Evolutionary conservation across 2,888 invertebrate genomes (phyloP), one percentile per base, ranked within the genome.

Genomic region (Andrena marginata): DNA sequence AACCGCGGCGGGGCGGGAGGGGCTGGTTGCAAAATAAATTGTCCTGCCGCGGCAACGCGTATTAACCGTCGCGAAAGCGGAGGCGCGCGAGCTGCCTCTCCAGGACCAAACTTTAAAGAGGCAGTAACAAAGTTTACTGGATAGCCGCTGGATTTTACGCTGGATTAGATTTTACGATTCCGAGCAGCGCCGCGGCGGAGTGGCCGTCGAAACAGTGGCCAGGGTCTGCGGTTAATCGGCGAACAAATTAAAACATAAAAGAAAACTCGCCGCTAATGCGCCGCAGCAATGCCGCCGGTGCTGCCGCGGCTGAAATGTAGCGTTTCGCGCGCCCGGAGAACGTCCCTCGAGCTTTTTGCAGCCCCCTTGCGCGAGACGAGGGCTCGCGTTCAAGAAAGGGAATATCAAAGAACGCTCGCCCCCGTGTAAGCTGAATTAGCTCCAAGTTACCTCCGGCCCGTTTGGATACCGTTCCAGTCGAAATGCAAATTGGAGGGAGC

Each of bases 91-190:
- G 70, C 71, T 29, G 33, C 20, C 29, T 51, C 49, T 49, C 56
- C 35, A 31, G 26, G 10, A 63, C 35, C 31, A 65, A 79, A 85
- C 69, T 89, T 89, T 84, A 83, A 87, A 82, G 78, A 76, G 82
- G 77, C 65, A 69, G 77, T 82, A 85, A 80, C 80, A 62, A 82
- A 89, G 75, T 88, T 89, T 62, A 60, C 67, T 23, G 72, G 42
- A 59, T 73, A 71, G 63, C 68, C 31, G 62, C 16, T n/a, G 65
- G 71, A 78, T 75, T 75, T 71, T 67, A 74, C 60, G 64, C 60
- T 60, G 71, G 81, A 89, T 89, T 85, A 87, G 75, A 70, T 76
- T 82, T 84, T 79, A 88, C 56, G 80, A 89, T 83, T 83, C 69
- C 62, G 23, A 5, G 42, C 26, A n/a, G 33, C 51, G 29, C 49